Evolutionary conservation across 2,888 invertebrate species (phyloP).

Genomic region (Papilio demoleus): DNA sequence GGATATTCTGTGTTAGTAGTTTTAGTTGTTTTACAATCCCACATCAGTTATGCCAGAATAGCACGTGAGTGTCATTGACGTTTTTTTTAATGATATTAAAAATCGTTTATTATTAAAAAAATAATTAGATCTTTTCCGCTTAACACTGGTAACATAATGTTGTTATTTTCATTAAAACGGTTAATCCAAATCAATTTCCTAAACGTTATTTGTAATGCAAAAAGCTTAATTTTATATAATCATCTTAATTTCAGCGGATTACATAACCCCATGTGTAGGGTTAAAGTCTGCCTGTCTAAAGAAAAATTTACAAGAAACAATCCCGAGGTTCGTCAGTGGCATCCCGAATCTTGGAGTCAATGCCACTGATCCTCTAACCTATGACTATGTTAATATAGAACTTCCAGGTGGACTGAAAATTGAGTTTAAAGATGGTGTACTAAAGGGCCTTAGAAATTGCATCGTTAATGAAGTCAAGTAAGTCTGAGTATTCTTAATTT

Average conservation of each 20-base stretch:
- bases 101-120: no score
- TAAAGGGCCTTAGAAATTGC: conserved; percentile 67
- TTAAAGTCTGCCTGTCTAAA: conserved; percentile 62
- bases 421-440: conserved; percentile 57
- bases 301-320: conserved; percentile 57
- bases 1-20: conserved; percentile 23
- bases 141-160: no score
- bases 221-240: no score
- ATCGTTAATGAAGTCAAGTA: conserved; percentile 60
- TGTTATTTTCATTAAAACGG: no score
- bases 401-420: conserved; percentile 65
- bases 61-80: conserved; percentile 47
- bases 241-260: conserved; percentile 53
- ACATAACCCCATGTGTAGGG: conserved; percentile 59
- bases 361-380: conserved; percentile 58
- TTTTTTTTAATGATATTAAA: no score
- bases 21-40: conserved; percentile 43
- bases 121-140: no score
- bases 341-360: conserved; percentile 59
- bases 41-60: conserved; percentile 44
- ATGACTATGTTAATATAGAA: conserved; percentile 52
- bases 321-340: conserved; percentile 64
- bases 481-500: conserved; percentile 42
- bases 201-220: no score
- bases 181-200: no score